Evolutionary conservation across 2,888 invertebrate species (phyloP).

Genomic region (Trachelus iudaicus): DNA sequence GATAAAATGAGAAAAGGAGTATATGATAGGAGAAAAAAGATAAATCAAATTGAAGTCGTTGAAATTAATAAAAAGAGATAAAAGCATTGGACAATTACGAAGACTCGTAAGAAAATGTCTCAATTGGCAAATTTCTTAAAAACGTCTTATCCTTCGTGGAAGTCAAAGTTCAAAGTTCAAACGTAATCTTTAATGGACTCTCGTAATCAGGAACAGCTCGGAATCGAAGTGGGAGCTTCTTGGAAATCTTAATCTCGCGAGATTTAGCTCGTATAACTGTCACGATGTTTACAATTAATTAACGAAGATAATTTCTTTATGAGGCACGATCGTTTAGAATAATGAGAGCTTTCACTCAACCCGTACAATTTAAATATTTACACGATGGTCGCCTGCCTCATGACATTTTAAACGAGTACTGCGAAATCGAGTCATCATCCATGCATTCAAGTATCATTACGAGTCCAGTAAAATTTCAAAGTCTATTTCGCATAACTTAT

Average conservation of each 20-base stretch:
- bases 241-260: conserved; percentile 12
- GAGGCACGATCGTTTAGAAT: background rate
- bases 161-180: background rate
- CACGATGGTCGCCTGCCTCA: background rate
- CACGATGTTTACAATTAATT: conserved; percentile 18
- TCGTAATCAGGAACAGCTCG: background rate
- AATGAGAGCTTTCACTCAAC: background rate
- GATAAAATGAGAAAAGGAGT: background rate
- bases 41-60: background rate
- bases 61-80: conserved; percentile 9
- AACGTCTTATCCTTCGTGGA: background rate
- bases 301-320: conserved; percentile 16
- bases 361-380: background rate
- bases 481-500: background rate
- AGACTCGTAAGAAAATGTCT: conserved; percentile 13
- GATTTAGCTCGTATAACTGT: background rate
- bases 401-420: background rate
- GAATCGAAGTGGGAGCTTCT: background rate
- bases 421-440: background rate
- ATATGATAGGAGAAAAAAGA: background rate
- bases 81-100: conserved; percentile 5
- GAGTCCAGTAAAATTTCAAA: background rate
- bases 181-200: background rate
- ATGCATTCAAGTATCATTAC: background rate
- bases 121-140: conserved; percentile 12